Conservation (phyloP, 2,113 vertebrate species). For the Sinocyclocheilus maitianheensis region DNA sequence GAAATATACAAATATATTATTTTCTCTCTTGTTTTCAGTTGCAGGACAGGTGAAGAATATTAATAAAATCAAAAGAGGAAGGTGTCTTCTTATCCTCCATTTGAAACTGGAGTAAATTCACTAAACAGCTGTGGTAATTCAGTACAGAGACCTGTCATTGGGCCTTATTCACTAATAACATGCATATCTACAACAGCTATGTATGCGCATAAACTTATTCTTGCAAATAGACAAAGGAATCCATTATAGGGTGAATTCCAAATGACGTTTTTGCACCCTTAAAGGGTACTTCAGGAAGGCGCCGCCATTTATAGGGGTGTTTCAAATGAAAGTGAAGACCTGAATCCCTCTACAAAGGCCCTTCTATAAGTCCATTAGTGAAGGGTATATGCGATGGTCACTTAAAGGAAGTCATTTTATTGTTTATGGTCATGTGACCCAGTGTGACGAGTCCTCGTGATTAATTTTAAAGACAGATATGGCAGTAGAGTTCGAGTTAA, state of each 20-base stretch:
- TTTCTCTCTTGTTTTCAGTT: not conserved
- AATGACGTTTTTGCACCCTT: too few species aligned
- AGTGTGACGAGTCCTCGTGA: too few species aligned
- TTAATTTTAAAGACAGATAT: too few species aligned
- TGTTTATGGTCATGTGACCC: not conserved
- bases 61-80: not conserved
- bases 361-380: too few species aligned
- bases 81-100: not conserved
- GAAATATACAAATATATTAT: not conserved
- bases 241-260: too few species aligned
- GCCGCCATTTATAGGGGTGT: too few species aligned
- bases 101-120: not conserved
- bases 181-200: not conserved
- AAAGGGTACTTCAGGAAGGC: too few species aligned
- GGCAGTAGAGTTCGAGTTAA: too few species aligned
- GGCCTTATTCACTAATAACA: not conserved
- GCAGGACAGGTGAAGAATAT: not conserved
- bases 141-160: not conserved
- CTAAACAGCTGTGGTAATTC: not conserved
- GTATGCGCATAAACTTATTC: not conserved
- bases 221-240: not conserved
- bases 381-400: not conserved
- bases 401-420: not conserved
- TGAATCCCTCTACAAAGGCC: too few species aligned
- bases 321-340: too few species aligned